Conservation (phyloP, 2,888 invertebrate species). For the Tenthredo amoena region DNA sequence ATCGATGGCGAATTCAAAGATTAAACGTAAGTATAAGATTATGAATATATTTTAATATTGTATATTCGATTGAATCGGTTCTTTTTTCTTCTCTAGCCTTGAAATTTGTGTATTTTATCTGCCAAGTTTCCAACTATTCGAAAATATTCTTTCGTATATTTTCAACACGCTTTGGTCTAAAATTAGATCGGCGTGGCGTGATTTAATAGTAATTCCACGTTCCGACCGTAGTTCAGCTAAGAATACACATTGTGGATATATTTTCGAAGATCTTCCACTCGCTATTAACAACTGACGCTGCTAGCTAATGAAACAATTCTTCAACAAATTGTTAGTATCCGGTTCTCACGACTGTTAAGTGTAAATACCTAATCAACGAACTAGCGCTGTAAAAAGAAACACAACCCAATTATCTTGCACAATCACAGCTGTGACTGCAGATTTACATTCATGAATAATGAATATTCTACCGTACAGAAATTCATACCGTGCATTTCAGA, state of each 20-base stretch:
- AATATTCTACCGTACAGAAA: neutral
- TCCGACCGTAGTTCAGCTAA: conserved; percentile 11
- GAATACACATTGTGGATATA: conserved; percentile 21
- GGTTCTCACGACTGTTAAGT: neutral
- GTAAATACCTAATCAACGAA: conserved; percentile 10
- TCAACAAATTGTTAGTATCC: conserved; percentile 15
- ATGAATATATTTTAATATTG: neutral
- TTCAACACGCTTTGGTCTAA: conserved; percentile 38
- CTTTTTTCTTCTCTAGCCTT: neutral
- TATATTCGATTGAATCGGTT: neutral
- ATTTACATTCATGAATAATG: neutral
- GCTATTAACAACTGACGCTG: neutral
- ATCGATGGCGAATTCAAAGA: neutral
- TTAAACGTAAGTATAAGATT: neutral
- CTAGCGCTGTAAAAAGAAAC: neutral
- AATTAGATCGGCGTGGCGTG: conserved; percentile 31
- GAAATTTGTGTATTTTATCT: conserved; percentile 26
- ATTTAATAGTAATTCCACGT: conserved; percentile 40
- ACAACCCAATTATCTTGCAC: neutral
- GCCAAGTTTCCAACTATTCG: conserved; percentile 12
- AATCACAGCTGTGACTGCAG: neutral
- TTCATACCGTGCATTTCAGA: neutral
- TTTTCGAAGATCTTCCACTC: neutral
- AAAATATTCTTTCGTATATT: conserved; percentile 43
- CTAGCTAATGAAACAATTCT: conserved; percentile 3